Evolutionary conservation across 2,113 vertebrate species (phyloP).

Genomic region (Ochotona curzoniae): DNA sequence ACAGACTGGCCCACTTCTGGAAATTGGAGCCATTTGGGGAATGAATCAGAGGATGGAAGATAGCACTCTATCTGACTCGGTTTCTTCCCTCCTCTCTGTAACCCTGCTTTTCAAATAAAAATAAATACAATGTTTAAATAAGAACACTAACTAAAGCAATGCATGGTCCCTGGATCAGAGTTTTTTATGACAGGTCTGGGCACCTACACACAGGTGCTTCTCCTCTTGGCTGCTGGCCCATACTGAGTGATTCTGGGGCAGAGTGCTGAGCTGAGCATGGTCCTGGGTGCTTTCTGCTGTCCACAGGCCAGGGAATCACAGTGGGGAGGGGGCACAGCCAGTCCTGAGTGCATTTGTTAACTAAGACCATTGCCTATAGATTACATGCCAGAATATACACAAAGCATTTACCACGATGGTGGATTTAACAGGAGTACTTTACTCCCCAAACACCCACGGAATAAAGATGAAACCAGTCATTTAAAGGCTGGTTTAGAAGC

Average conservation of each 20-base stretch:
- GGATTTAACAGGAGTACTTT: background rate
- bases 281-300: background rate
- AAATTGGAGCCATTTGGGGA: too few relatives aligned
- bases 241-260: background rate
- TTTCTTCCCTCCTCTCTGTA: too few relatives aligned
- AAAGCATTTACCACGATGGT: background rate
- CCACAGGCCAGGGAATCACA: background rate
- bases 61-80: too few relatives aligned
- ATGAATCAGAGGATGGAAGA: too few relatives aligned
- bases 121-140: too few relatives aligned
- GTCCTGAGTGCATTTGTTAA: background rate
- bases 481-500: background rate
- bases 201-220: background rate
- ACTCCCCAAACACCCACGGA: background rate
- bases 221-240: slow-evolving; percentile 6
- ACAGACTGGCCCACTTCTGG: too few relatives aligned
- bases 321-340: background rate
- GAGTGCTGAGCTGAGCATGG: background rate
- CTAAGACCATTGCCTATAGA: background rate
- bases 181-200: background rate
- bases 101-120: too few relatives aligned
- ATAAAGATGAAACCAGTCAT: background rate
- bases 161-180: background rate
- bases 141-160: background rate
- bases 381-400: background rate